Evolutionary conservation across 2,797 vertebrate genomes (phyloP), one percentile per base, ranked within the genome.

Genomic region (Danio aesculapii): DNA sequence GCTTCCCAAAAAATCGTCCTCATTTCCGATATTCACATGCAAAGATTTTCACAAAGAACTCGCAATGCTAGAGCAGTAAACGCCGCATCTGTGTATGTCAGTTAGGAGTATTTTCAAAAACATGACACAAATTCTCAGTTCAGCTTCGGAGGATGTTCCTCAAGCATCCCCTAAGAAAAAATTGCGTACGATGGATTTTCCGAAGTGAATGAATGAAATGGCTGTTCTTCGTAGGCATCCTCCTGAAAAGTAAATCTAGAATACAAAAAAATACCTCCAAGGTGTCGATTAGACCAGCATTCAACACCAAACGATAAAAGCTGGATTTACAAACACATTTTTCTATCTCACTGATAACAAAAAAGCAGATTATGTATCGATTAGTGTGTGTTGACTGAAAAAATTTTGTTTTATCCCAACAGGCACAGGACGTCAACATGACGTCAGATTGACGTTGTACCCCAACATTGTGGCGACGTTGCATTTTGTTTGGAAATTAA

Each of bases 191-290:
- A 72, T 59, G 55, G 7, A 2, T 66, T 47, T 46, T 66, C 53
- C 13, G n/a, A 17, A 12, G 19, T 69, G 30, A 30, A 1, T 30
- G 10, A 59, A 44, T 71, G 46, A 30, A 71, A 79, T 79, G 77
- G 39, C 57, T 79, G 77, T 79, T 79, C 77, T 79, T 79, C 77
- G 59, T 55, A 79, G 77, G 77, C 77, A 62, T 79, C 58, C 6
- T 63, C 68, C 77, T 72, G 67, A 71, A 61, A 50, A 71, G 70
- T 21, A 13, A 62, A 70, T 77, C 64, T 77, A 53, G 53, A 14
- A 21, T 71, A 71, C 63, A 71, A 49, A 71, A 30, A 58, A 52
- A 62, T 30, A 30, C 30, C 61, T 71, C 11, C n/a, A 69, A 44
- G 12, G 41, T 16, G 57, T 17, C 16, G 72, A 63, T 70, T 47